Base-by-base conservation (phyloP, 1,140 invertebrate species). In the Triops cancriformis region DNA sequence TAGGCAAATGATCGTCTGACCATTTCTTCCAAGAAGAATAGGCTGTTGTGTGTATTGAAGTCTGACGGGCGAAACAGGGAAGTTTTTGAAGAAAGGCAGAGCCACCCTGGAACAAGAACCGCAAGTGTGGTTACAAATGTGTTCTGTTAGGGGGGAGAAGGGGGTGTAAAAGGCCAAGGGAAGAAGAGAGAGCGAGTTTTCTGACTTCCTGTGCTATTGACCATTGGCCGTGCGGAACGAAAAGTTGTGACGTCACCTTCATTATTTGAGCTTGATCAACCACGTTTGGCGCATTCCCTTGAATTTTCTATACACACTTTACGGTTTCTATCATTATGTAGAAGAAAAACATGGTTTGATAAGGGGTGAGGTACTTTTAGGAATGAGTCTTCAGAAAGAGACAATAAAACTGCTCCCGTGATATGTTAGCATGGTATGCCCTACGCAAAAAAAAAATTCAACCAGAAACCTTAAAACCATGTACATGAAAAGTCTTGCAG, bases 201-300 rank as follows among this genome's bases (percentile, higher is more conserved):
- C 51, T 23, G 10, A 64, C 51, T 64, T 64, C 51, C 51, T 64
- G 51, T 64, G 51, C 51, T 64, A 64, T 64, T 64, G 51, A 64
- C 51, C 51, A 64, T 64, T 64, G 51, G 23, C 51, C 51, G 51
- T 64, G 51, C 51, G 51, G 51, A 64, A 64, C 51, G 51, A 64
- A 64, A 64, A 64, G 23, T 23, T 64, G 14, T 23, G 51, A 64
- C 51, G 51, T 64, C 51, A 64, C 51, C 51, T 64, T 64, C 51
- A 64, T 64, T 64, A 64, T 64, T 64, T 64, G 51, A 64, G 51
- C 51, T 64, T 64, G 51, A 64, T 64, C 14, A 14, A 18, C 51
- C 51, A 64, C 51, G 51, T 64, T 10, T 23, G 23, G 51, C 14
- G 6, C 3, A n/a, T 64, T 23, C 51, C 14, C 51, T 64, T 18